Conservation (phyloP, 2,888 invertebrate genomes). For the Napeogenes inachia region DNA sequence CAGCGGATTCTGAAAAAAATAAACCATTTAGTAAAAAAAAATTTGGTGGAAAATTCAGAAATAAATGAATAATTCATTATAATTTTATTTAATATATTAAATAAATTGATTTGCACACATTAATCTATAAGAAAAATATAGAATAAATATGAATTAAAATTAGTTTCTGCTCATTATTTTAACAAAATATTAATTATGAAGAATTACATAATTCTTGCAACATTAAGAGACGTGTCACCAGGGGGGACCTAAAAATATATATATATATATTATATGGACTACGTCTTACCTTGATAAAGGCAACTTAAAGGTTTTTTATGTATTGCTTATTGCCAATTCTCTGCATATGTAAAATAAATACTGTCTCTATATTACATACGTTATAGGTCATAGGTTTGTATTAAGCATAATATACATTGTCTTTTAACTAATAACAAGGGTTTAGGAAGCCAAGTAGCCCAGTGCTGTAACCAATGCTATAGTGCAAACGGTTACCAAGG, state of each 20-base stretch:
- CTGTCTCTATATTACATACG: too few species aligned
- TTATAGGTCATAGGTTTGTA: too few species aligned
- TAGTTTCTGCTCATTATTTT: neutral
- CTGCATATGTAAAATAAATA: too few species aligned
- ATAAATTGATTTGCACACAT: conserved; percentile 12
- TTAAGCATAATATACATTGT: neutral
- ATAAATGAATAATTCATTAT: conserved; percentile 37
- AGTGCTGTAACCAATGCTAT: conserved; percentile 22
- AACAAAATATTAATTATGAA: neutral
- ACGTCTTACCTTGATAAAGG: too few species aligned
- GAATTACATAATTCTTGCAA: neutral
- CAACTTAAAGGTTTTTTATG: too few species aligned
- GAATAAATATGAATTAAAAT: neutral
- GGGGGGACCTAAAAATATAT: conserved; percentile 36
- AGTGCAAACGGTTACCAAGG: conserved; percentile 20
- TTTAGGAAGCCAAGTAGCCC: conserved; percentile 27
- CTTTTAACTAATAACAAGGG: conserved; percentile 21
- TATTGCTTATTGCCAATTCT: too few species aligned
- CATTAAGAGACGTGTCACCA: conserved; percentile 25
- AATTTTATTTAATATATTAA: conserved; percentile 21
- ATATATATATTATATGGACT: too few species aligned
- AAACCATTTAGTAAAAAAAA: conserved; percentile 58
- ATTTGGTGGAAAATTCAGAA: conserved; percentile 51
- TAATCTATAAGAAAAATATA: conserved; percentile 14
- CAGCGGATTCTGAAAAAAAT: conserved; percentile 64